phyloP scores from a whole-genome alignment of 2,888 invertebrate genomes.

The Ectobius pallidus region DNA sequence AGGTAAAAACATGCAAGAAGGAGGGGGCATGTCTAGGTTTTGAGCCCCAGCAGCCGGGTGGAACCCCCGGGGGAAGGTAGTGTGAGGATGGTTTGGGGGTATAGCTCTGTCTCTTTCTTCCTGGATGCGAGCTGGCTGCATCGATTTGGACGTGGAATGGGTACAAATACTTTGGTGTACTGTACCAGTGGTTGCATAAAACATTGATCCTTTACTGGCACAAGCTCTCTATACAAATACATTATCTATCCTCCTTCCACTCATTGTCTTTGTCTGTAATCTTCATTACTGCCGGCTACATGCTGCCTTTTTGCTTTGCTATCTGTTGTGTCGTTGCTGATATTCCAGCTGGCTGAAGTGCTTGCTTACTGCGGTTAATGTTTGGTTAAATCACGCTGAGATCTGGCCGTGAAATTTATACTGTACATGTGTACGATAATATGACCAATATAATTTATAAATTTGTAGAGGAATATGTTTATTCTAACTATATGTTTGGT shows the following conservation, averaged over 20 bases:
- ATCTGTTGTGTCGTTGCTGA: not conserved
- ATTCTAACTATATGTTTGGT: too few species aligned
- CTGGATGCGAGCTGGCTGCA: conserved; percentile 19
- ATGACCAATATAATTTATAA: not conserved
- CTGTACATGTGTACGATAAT: not conserved
- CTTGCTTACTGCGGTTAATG: too few species aligned
- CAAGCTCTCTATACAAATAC: not conserved
- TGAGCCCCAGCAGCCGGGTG: conserved; percentile 15
- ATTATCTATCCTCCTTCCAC: not conserved
- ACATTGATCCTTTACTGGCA: conserved; percentile 2
- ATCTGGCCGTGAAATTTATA: not conserved
- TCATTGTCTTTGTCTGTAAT: not conserved
- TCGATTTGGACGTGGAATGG: conserved; percentile 20
- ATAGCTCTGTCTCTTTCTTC: conserved; percentile 12
- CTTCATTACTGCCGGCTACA: not conserved
- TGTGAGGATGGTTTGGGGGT: not conserved
- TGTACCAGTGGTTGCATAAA: not conserved
- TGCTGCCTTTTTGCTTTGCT: too few species aligned
- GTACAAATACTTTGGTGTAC: conserved; percentile 8
- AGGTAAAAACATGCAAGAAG: not conserved
- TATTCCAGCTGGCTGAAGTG: too few species aligned
- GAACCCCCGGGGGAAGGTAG: conserved; percentile 20
- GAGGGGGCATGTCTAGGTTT: not conserved
- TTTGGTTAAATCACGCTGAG: too few species aligned
- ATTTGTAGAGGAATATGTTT: not conserved